Base-by-base conservation (phyloP, 1,140 invertebrate species). In the Calephelis virginiensis region DNA sequence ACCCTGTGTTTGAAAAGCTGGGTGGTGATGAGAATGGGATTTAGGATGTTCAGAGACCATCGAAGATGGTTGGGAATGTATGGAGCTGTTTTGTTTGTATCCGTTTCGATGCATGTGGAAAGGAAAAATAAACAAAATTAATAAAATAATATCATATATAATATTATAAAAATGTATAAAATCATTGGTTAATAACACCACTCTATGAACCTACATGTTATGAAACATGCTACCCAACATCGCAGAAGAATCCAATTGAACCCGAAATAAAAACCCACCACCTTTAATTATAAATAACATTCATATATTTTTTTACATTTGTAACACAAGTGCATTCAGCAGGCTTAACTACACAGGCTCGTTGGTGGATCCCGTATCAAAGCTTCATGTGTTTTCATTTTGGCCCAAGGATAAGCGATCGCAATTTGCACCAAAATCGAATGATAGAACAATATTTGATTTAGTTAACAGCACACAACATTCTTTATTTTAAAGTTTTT, bases 1-100 rank as follows among this genome's bases (percentile, higher is more conserved):
- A 47, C 81, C 89, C 73, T 82, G 90, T 66, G 84, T 91, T 81
- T 91, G 91, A 85, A 90, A 91, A 85, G 90, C 88, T 71, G 90
- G 90, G 77, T 91, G 91, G 78, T 80, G 85, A 68, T 89, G 86
- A 64, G 86, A 86, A 71, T 79, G 49, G 68, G 89, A 89, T 75
- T 88, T 89, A 28, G 86, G 85, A 77, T 81, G 82, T 77, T 90
- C 87, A 68, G 86, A 88, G 43, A 85, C 88, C 83, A 92, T 81
- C 61, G 91, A 92, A 8, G 90, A 91, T 71, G 90, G 91, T 80
- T 92, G 91, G 83, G 91, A 92, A 89, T 90, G 86, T 83, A 81
- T 91, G 47, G 87, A 90, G 78, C 89, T 91, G 81, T 85, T 78
- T 79, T 77, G 69, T 78, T 78, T 75, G 67, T 79, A 80, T 85